Percentiles rank a stretch among this genome's conserved stretches.
Conservation (phyloP, 2,888 invertebrate species). For the Physocephala rufipes region DNA sequence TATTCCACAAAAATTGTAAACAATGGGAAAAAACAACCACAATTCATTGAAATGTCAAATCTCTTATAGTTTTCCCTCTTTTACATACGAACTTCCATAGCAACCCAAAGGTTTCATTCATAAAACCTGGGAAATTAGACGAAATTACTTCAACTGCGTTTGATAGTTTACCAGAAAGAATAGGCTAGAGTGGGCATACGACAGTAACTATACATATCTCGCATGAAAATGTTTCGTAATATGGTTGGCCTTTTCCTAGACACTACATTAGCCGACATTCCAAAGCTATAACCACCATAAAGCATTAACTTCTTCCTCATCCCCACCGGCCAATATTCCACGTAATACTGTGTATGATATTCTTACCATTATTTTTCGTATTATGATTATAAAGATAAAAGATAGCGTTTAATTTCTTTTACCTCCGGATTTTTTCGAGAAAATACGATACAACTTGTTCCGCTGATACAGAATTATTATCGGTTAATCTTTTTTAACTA, state of each 20-base stretch:
- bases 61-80: conserved; percentile 5
- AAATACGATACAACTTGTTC: background rate
- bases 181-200: background rate
- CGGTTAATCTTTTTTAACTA: conserved; percentile 5
- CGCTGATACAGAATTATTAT: conserved; percentile 1
- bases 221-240: background rate
- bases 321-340: conserved; percentile 22
- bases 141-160: background rate
- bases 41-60: background rate
- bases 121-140: too few species aligned
- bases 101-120: background rate
- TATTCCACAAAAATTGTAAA: conserved; percentile 12
- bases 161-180: background rate
- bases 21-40: conserved; percentile 15
- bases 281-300: background rate
- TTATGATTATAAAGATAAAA: conserved; percentile 4
- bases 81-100: background rate
- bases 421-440: conserved; percentile 26
- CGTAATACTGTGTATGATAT: conserved; percentile 23
- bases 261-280: background rate
- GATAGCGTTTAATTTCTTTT: conserved; percentile 11
- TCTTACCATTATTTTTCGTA: conserved; percentile 10
- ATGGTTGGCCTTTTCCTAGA: background rate
- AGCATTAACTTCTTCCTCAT: conserved; percentile 18
- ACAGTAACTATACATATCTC: background rate